Percentiles rank a stretch among this genome's conserved stretches.
Evolutionary conservation across 2,797 vertebrate genomes (phyloP).

Genomic region (Odontamblyopus lacepedii): DNA sequence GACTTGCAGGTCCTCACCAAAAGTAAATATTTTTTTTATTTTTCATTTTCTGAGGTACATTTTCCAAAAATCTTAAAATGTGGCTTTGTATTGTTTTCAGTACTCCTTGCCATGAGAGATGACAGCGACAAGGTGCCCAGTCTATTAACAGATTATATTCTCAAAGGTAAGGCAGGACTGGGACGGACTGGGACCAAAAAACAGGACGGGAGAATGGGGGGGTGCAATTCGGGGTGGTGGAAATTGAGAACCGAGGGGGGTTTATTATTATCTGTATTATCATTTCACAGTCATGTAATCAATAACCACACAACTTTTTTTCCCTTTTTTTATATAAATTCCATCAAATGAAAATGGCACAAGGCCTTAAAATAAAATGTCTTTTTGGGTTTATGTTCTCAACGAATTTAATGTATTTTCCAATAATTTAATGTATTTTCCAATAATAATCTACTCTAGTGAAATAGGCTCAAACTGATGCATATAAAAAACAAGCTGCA

Average conservation of each 20-base stretch:
- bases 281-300: background rate
- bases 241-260: no score
- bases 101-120: constrained; percentile 94
- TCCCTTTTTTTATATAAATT: background rate
- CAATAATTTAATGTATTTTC: background rate
- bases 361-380: background rate
- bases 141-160: constrained; percentile 96
- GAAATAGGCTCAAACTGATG: no score
- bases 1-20: constrained; percentile 96
- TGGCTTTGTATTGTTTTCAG: constrained; percentile 65
- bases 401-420: background rate
- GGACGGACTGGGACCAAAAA: no score
- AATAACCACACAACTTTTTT: background rate
- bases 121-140: constrained; percentile 95
- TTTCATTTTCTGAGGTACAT: background rate
- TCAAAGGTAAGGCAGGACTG: constrained; percentile 85
- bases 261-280: no score
- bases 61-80: background rate
- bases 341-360: background rate
- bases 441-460: no score
- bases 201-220: no score
- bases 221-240: no score
- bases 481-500: no score
- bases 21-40: constrained; percentile 77
- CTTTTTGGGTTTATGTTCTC: background rate